Percentiles rank a stretch among this genome's conserved stretches.
Conservation (phyloP, 1,140 invertebrate genomes). For the Ylistrum balloti region DNA sequence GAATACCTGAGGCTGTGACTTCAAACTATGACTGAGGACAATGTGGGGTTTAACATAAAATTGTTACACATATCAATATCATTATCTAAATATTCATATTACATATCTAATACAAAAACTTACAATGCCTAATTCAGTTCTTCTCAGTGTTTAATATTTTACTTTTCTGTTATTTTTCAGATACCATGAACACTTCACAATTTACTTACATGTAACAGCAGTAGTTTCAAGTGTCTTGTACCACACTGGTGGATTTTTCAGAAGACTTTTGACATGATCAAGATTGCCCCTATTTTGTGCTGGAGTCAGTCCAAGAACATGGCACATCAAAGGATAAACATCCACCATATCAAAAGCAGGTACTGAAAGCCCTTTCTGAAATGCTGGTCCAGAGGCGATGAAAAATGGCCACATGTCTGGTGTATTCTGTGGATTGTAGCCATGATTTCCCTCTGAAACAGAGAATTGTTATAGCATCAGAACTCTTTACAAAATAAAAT, state of each 20-base stretch:
- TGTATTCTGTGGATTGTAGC: conserved; percentile 66
- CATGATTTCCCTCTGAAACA: conserved; percentile 67
- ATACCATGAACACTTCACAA: no score
- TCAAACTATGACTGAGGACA: no score
- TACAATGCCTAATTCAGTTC: no score
- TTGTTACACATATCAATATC: no score
- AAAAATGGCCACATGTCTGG: conserved; percentile 87
- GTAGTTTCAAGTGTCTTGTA: conserved; percentile 53
- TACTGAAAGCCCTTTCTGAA: conserved; percentile 82
- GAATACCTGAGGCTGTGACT: no score
- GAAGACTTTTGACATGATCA: conserved; percentile 58
- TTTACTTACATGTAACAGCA: conserved; percentile 56
- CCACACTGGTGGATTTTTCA: conserved; percentile 43
- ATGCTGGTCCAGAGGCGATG: conserved; percentile 87
- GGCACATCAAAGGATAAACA: conserved; percentile 87
- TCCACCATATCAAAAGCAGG: conserved; percentile 86
- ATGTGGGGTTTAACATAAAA: background rate
- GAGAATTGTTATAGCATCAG: background rate
- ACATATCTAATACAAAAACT: no score
- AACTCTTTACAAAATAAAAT: no score
- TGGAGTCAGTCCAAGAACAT: conserved; percentile 82
- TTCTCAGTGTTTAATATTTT: no score
- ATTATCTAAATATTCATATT: no score
- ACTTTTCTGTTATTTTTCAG: no score
- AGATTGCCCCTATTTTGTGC: conserved; percentile 74